A percentile compares a stretch with the other conserved stretches of the same genome.
These are phyloP conservation scores for Orthosia cruda DNA, from an alignment of 2,888 invertebrate genomes.

Conservation along the genomic window DNA sequence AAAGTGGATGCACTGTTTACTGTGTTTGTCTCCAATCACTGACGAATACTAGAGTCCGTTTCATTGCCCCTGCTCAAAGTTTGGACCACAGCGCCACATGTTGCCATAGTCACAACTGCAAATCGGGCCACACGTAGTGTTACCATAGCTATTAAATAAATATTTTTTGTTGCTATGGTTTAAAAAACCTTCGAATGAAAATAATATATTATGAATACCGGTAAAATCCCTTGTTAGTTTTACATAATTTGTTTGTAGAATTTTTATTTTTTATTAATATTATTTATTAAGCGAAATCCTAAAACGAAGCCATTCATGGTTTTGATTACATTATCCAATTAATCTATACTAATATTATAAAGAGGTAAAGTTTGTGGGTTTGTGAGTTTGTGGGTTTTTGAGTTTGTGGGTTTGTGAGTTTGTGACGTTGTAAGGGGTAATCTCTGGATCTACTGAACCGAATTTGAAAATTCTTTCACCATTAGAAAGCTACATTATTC, in stretches of 20 bases:
- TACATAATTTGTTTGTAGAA: too few relatives aligned
- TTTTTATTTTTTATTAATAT: not conserved
- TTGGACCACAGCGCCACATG: not conserved
- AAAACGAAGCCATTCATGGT: not conserved
- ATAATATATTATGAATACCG: not conserved
- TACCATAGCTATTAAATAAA: constrained; percentile 3
- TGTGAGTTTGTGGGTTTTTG: too few relatives aligned
- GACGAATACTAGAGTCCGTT: constrained; percentile 9
- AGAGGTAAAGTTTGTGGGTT: too few relatives aligned
- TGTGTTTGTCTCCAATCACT: constrained; percentile 45
- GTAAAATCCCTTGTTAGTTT: not conserved
- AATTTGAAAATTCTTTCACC: too few relatives aligned
- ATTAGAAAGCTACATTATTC: too few relatives aligned
- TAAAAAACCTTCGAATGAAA: not conserved
- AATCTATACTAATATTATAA: too few relatives aligned
- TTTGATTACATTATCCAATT: not conserved
- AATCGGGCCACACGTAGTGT: not conserved
- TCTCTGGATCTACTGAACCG: too few relatives aligned
- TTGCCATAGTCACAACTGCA: constrained; percentile 2
- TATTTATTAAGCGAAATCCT: not conserved
- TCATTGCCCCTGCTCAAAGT: constrained; percentile 20
- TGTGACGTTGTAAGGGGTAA: too few relatives aligned
- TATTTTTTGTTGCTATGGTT: not conserved
- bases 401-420: too few relatives aligned
- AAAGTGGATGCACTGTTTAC: constrained; percentile 27